A percentile compares a stretch with the other conserved stretches of the same genome.
Conservation (phyloP, 2,113 vertebrate genomes). For the Fregetta grallaria region DNA sequence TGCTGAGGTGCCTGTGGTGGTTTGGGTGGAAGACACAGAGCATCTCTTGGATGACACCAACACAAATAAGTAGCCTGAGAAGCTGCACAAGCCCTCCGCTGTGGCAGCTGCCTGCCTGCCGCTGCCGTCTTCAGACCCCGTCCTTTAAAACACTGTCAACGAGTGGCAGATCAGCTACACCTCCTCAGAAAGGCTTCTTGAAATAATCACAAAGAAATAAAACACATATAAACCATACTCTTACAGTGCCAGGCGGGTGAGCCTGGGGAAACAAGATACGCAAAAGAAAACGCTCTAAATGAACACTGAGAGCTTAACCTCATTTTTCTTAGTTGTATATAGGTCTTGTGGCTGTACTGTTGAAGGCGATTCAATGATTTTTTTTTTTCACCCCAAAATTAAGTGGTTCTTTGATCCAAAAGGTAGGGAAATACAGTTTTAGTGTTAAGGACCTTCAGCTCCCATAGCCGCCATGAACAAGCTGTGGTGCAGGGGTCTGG, state of each 20-base stretch:
- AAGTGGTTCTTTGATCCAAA: background rate
- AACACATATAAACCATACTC: background rate
- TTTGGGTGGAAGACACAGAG: background rate
- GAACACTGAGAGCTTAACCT: background rate
- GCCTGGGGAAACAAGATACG: background rate
- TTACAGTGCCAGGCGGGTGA: fast-evolving
- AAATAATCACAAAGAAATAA: background rate
- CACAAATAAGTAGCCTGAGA: background rate
- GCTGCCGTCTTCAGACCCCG: background rate
- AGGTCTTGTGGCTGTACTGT: background rate
- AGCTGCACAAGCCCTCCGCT: background rate
- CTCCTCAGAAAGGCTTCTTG: background rate
- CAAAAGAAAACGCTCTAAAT: background rate
- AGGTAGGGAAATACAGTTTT: background rate
- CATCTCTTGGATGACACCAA: background rate
- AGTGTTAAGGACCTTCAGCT: background rate
- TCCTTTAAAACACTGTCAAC: background rate
- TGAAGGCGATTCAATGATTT: background rate
- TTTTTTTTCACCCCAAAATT: background rate
- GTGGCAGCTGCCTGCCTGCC: background rate
- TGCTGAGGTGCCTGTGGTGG: background rate
- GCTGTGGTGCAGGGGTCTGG: background rate
- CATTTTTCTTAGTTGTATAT: background rate
- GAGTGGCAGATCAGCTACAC: background rate
- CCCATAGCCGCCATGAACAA: fast-evolving